phyloP scores from a whole-genome alignment of 2,797 vertebrate genomes.

The Brachyalestes nurse region DNA sequence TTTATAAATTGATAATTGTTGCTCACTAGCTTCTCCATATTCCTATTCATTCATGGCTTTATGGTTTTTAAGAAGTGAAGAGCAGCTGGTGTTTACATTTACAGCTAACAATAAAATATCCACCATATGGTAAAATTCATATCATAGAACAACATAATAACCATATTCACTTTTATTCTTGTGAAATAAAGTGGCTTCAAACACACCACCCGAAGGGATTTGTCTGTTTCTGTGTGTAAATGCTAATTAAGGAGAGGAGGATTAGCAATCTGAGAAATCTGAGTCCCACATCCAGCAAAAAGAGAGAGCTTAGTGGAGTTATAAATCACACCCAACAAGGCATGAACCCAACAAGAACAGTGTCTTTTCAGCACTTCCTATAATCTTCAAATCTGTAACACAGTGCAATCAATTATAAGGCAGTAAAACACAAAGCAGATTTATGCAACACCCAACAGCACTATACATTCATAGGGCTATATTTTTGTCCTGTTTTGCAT shows the following conservation, averaged over 20 bases:
- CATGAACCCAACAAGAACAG: slow-evolving; percentile 9
- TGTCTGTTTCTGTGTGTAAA: not conserved
- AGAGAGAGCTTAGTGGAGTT: not conserved
- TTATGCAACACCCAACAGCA: too few relatives aligned
- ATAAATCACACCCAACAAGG: slow-evolving; percentile 1
- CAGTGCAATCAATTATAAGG: too few relatives aligned
- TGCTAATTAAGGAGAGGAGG: not conserved
- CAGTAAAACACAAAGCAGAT: too few relatives aligned
- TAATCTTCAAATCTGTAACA: too few relatives aligned
- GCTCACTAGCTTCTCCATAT: too few relatives aligned
- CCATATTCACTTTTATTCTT: not conserved
- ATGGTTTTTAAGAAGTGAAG: too few relatives aligned
- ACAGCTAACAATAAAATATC: not conserved
- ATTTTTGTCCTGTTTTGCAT: too few relatives aligned
- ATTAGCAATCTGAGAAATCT: slow-evolving; percentile 17
- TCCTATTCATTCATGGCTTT: too few relatives aligned
- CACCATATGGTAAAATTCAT: not conserved
- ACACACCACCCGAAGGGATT: not conserved
- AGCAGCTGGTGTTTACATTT: not conserved
- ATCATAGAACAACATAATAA: not conserved
- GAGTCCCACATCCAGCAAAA: not conserved
- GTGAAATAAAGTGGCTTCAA: not conserved
- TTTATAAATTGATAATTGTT: too few relatives aligned
- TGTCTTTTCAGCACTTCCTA: not conserved
- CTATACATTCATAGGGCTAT: too few relatives aligned